Conservation (phyloP, 2,113 vertebrate species). For the Oryzias celebensis region DNA sequence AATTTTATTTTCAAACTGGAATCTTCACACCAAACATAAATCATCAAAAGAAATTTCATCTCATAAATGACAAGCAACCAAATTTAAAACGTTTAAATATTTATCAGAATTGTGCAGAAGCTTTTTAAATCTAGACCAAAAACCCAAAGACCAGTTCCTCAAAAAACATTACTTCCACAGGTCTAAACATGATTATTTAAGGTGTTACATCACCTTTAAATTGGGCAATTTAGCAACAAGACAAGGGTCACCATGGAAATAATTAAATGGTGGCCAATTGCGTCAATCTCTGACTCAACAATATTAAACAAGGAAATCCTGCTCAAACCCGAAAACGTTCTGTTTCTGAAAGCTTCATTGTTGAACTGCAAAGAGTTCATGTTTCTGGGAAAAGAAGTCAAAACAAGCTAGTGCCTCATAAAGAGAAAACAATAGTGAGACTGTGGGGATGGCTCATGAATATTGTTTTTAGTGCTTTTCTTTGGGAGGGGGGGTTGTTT, state of each 20-base stretch:
- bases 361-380: constrained; percentile 28
- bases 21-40: too few species aligned
- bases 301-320: constrained; percentile 58
- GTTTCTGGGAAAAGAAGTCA: constrained; percentile 12
- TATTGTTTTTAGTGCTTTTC: too few species aligned
- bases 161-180: neutral
- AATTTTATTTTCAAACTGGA: too few species aligned
- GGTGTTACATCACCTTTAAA: constrained; percentile 42
- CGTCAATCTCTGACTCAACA: constrained; percentile 45
- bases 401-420: neutral
- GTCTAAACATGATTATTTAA: constrained; percentile 8
- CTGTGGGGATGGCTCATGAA: too few species aligned
- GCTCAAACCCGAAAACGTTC: constrained; percentile 49
- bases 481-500: too few species aligned
- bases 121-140: too few species aligned
- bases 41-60: too few species aligned
- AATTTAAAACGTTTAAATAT: too few species aligned
- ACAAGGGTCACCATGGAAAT: constrained; percentile 48
- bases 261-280: constrained; percentile 14
- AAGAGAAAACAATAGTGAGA: neutral
- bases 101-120: too few species aligned
- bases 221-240: constrained; percentile 38
- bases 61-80: too few species aligned
- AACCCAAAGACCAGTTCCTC: too few species aligned
- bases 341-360: constrained; percentile 29